Base-by-base conservation (phyloP, 2,113 vertebrate genomes). In the Nannospalax galili region DNA sequence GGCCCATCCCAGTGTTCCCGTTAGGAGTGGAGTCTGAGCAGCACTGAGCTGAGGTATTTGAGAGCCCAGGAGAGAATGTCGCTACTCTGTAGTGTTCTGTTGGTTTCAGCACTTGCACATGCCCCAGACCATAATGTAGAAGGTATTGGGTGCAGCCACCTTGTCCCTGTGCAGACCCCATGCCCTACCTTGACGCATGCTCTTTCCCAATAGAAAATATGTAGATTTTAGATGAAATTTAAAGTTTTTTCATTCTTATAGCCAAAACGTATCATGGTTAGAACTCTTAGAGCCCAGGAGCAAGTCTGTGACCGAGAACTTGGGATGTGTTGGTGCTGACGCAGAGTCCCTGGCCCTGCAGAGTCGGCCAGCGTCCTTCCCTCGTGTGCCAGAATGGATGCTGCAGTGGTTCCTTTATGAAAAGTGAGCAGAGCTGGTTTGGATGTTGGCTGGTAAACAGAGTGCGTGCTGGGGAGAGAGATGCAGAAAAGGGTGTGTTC, bases 321-420 rank as follows among this genome's bases (percentile, higher is more conserved):
- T 6, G 48, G 20, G 56, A 17, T 17, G 3, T n/a, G 2, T 1
- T 5, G 1, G 0, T 16, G 2, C 11, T 19, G 35, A 2, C 24
- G 32, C 10, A 3, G 0, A 40, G 5, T 26, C 7, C 56, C 35
- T n/a, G 19, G 56, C 3, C 14, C 58, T 58, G 5, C 52, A 4
- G 80, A 8, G 79, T 40, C 78, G 15, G n/a, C 56, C 26, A 19
- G 35, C 35, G 1, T n/a, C 56, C n/a, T 48, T 62, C 56, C 52
- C 35, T 60, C 26, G 80, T 16, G 80, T 19, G 26, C 24, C 2
- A 2, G 12, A 5, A 32, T n/a, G 4, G n/a, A 14, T 1, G 12
- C 42, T 16, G 30, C 48, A 45, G 5, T n/a, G 79, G 12, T 67
- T 70, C 52, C 30, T 87, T 84, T 32, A 35, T 40, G 65, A 7